A percentile compares a stretch with the other conserved stretches of the same genome.
phyloP scores from a whole-genome alignment of 2,888 invertebrate genomes.

The Axea sp. region DNA sequence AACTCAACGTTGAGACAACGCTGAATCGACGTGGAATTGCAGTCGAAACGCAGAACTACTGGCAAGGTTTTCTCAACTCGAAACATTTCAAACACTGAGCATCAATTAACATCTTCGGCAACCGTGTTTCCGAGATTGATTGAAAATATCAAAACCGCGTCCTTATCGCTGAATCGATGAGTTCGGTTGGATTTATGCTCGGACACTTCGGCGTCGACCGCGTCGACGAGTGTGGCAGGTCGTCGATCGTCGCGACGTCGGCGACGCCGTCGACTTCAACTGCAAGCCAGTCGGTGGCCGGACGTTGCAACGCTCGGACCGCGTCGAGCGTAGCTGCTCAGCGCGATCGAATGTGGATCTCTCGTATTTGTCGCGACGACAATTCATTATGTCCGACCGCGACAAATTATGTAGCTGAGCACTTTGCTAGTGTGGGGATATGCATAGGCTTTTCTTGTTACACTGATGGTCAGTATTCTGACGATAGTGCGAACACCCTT shows the following conservation, averaged over 20 bases:
- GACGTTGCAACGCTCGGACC: conserved; percentile 72
- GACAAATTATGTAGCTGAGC: conserved; percentile 32
- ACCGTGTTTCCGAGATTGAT: no score
- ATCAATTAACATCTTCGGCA: no score
- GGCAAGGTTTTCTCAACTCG: no score
- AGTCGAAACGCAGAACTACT: no score
- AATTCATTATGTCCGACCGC: conserved; percentile 7
- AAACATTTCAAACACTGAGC: no score
- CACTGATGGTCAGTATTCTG: conserved; percentile 61
- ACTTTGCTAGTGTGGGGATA: conserved; percentile 37
- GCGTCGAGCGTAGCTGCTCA: conserved; percentile 49
- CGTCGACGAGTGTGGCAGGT: conserved; percentile 67
- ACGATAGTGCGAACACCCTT: conserved; percentile 26
- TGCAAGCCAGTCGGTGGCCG: conserved; percentile 71
- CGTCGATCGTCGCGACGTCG: conserved; percentile 69
- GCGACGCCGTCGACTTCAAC: conserved; percentile 64
- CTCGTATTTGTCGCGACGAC: conserved; percentile 26
- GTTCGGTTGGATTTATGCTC: not conserved
- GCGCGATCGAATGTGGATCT: conserved; percentile 44
- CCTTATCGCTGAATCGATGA: conserved; percentile 11
- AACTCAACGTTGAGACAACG: no score
- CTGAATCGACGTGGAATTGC: no score
- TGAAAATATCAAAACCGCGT: no score
- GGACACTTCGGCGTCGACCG: conserved; percentile 7
- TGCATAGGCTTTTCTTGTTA: conserved; percentile 45